Conservation (phyloP, 2,113 vertebrate species). For the Okapia johnstoni region DNA sequence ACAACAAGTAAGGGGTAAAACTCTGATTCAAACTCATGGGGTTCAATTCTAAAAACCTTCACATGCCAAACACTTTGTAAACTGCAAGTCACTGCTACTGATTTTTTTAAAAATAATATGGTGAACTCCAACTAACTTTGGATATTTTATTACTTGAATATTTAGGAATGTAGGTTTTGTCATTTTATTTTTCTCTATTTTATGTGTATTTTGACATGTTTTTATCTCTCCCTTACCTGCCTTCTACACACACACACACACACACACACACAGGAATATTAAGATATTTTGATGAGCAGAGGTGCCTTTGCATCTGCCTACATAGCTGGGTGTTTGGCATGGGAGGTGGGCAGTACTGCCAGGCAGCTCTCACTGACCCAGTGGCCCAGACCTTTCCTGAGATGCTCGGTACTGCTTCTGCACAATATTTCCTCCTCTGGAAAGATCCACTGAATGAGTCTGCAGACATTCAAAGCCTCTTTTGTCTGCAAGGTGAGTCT, state of each 20-base stretch:
- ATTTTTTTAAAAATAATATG: background rate
- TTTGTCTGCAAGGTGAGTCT: slow-evolving; percentile 75
- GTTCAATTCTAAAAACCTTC: background rate
- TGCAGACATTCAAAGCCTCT: slow-evolving; percentile 66
- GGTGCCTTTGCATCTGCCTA: background rate
- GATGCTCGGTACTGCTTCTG: background rate
- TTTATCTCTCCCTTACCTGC: background rate
- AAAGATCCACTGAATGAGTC: background rate
- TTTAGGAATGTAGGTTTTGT: slow-evolving; percentile 27
- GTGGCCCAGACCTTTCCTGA: background rate
- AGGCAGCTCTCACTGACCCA: background rate
- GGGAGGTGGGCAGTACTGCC: background rate
- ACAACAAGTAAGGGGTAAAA: background rate
- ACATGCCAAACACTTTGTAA: background rate
- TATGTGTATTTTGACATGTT: background rate
- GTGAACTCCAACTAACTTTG: background rate
- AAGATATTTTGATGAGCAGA: background rate
- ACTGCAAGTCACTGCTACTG: background rate
- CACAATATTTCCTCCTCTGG: background rate
- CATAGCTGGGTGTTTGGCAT: background rate
- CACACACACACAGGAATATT: background rate
- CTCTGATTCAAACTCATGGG: background rate
- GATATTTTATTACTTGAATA: slow-evolving; percentile 24
- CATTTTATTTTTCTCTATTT: background rate
- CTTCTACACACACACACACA: too few relatives aligned